Conservation (phyloP, 2,888 invertebrate genomes). For the Steromphala cineraria region DNA sequence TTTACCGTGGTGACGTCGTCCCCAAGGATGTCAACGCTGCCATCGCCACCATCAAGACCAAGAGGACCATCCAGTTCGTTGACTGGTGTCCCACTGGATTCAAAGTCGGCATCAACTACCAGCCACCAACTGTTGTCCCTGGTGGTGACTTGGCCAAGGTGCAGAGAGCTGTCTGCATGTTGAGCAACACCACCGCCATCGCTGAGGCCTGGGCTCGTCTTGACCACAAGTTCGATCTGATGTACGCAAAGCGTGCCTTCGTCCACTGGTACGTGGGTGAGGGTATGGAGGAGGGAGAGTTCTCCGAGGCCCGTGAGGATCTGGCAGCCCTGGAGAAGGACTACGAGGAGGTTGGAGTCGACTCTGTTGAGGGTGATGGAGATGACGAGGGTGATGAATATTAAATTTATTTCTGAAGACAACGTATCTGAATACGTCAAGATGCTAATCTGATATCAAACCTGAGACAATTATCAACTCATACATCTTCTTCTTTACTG, state of each 20-base stretch:
- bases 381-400: too few species aligned
- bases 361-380: neutral
- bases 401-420: too few species aligned
- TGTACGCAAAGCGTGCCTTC: neutral
- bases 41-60: too few species aligned
- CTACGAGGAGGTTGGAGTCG: neutral
- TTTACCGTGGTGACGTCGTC: too few species aligned
- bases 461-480: too few species aligned
- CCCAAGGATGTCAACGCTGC: too few species aligned
- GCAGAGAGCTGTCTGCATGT: neutral
- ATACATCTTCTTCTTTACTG: too few species aligned
- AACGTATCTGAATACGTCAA: too few species aligned
- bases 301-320: neutral
- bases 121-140: neutral
- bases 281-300: neutral
- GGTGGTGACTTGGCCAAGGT: neutral
- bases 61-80: too few species aligned
- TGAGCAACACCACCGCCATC: neutral
- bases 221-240: neutral
- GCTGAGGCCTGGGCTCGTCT: neutral
- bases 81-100: too few species aligned
- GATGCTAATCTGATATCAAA: too few species aligned
- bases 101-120: neutral
- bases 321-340: neutral
- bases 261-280: neutral